These are phyloP conservation scores for Myotis daubentonii DNA, from an alignment of 2,797 vertebrate genomes.

Conservation along the genomic window DNA sequence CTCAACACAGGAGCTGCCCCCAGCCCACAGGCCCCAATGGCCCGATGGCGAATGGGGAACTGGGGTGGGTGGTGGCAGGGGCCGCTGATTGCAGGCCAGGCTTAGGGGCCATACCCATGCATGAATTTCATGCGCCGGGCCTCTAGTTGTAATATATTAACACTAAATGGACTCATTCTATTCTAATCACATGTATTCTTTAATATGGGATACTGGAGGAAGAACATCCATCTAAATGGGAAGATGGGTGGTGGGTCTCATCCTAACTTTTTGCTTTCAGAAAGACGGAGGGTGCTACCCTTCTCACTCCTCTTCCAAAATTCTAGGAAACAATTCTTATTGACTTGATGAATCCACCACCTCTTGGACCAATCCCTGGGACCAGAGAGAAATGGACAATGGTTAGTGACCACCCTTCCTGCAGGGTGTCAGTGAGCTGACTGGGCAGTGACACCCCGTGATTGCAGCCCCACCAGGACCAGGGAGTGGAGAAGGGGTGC, in stretches of 20 bases:
- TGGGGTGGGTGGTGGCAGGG: too few relatives aligned
- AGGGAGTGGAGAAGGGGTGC: not conserved
- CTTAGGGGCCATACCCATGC: too few relatives aligned
- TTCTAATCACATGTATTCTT: not conserved
- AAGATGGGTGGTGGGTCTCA: not conserved
- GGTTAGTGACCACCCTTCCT: not conserved
- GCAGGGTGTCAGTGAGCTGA: too few relatives aligned
- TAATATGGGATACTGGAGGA: not conserved
- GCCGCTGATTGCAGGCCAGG: too few relatives aligned
- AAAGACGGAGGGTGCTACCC: not conserved
- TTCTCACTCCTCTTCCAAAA: not conserved
- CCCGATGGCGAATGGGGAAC: too few relatives aligned
- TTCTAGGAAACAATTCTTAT: not conserved
- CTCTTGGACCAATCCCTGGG: not conserved
- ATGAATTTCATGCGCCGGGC: too few relatives aligned
- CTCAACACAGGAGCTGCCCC: too few relatives aligned
- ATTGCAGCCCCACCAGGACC: not conserved
- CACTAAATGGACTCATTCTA: not conserved
- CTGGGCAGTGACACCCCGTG: not conserved
- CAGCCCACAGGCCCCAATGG: too few relatives aligned
- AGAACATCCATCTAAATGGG: not conserved
- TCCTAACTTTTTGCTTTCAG: not conserved
- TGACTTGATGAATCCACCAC: fast-evolving
- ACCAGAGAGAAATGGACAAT: not conserved
- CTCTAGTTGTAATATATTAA: not conserved